Base-by-base conservation (phyloP, 2,797 vertebrate genomes). In the Leptoclinus maculatus region DNA sequence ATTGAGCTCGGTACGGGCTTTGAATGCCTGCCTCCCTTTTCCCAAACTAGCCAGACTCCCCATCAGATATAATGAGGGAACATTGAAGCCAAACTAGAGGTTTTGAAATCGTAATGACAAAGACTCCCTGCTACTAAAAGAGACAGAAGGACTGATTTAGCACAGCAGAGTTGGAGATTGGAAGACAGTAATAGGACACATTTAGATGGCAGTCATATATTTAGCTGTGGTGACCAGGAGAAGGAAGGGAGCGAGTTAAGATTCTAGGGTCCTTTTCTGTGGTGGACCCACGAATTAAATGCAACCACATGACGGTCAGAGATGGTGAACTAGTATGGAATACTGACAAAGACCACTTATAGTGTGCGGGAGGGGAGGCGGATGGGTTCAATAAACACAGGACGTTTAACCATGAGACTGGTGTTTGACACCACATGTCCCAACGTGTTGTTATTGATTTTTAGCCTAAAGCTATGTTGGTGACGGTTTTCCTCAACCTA, bases 21-120 rank as follows among this genome's bases (percentile, higher is more conserved):
- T 82, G 49, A 86, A 84, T 7, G 56, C 54, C 58, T 75, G 73
- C 76, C 85, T 85, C 78, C 56, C n/a, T 69, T 78, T 45, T 7
- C 76, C 76, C 59, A 66, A 83, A 82, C 71, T 76, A 79, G 75
- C 79, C 84, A 56, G 72, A 77, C 76, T 82, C 79, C 79, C 79
- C 75, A 81, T 92, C 91, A 85, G 82, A 87, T 85, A 86, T 92
- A 91, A 91, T 84, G 87, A 92, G 87, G 83, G 86, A 89, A 91
- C 86, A 82, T 80, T 71, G 86, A 84, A 86, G 89, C 88, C 85
- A 88, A 92, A 90, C 66, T 86, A 71, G 74, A 88, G 90, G 88
- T 88, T 71, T 91, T 92, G 90, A 92, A 91, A 92, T 88, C 89
- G 77, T 93, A 93, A 93, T 92, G 88, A 92, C 83, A 83, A 74